Percentiles rank a stretch among this genome's conserved stretches.
Conservation (phyloP, 2,888 invertebrate species). For the Parnassius glacialis region DNA sequence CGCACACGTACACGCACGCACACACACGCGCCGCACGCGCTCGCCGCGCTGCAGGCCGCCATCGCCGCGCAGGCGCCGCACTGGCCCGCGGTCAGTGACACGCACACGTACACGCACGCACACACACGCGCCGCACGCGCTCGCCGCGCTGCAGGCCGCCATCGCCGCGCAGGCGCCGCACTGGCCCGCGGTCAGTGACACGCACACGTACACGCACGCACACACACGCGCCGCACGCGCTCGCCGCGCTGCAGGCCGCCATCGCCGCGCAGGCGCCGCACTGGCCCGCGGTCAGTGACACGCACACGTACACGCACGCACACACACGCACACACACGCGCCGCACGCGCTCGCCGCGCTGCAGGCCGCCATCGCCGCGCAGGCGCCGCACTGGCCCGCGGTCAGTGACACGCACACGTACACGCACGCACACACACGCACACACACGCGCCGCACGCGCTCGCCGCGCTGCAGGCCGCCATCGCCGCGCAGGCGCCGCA, state of each 20-base stretch:
- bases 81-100: slow-evolving; percentile 52
- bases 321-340: too few species aligned
- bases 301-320: too few species aligned
- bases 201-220: too few species aligned
- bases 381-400: slow-evolving; percentile 81
- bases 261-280: slow-evolving; percentile 88
- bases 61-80: slow-evolving; percentile 88
- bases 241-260: slow-evolving; percentile 91
- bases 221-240: slow-evolving; percentile 85
- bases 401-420: slow-evolving; percentile 26
- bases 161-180: slow-evolving; percentile 88
- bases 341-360: slow-evolving; percentile 92
- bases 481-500: slow-evolving; percentile 88
- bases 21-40: slow-evolving; percentile 85
- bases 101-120: too few species aligned
- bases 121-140: slow-evolving; percentile 85
- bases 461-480: slow-evolving; percentile 91
- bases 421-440: too few species aligned
- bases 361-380: slow-evolving; percentile 90
- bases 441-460: slow-evolving; percentile 90
- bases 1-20: too few species aligned
- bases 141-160: slow-evolving; percentile 91
- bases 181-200: slow-evolving; percentile 52
- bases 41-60: slow-evolving; percentile 91
- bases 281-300: slow-evolving; percentile 52